Evolutionary conservation across 2,888 invertebrate species (phyloP).

Genomic region (Aspidiotus rigidus): DNA sequence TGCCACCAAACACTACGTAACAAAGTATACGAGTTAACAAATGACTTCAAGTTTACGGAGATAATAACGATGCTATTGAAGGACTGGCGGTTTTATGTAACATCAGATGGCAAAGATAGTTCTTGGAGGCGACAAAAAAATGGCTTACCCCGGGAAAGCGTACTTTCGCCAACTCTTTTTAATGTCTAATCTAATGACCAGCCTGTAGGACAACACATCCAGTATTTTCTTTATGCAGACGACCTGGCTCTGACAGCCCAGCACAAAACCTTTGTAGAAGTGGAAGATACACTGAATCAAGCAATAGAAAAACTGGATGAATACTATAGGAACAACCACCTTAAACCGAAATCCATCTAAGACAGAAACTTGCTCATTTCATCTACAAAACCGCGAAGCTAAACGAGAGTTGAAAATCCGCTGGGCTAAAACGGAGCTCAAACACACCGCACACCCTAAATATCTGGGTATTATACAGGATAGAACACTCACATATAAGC

Average conservation of each 20-base stretch:
- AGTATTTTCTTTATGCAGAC: no score
- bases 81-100: neutral
- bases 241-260: no score
- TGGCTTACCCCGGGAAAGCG: neutral
- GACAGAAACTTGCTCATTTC: constrained; percentile 15
- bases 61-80: constrained; percentile 10
- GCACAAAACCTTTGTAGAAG: constrained; percentile 5
- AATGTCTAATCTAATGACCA: constrained; percentile 3
- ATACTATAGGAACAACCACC: constrained; percentile 18
- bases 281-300: constrained; percentile 6
- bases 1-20: no score
- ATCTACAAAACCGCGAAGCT: no score
- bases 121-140: constrained; percentile 9
- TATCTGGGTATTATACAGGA: constrained; percentile 36
- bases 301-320: constrained; percentile 3
- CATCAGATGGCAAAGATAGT: neutral
- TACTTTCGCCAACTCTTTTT: constrained; percentile 6
- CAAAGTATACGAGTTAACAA: no score
- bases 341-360: constrained; percentile 17
- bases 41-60: neutral
- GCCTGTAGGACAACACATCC: constrained; percentile 9
- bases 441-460: no score
- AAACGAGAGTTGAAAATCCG: no score
- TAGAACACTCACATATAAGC: constrained; percentile 36
- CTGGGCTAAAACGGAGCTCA: no score